These are phyloP conservation scores for Drosophila yakuba DNA, from an alignment of 1,140 invertebrate genomes.

Conservation along the genomic window DNA sequence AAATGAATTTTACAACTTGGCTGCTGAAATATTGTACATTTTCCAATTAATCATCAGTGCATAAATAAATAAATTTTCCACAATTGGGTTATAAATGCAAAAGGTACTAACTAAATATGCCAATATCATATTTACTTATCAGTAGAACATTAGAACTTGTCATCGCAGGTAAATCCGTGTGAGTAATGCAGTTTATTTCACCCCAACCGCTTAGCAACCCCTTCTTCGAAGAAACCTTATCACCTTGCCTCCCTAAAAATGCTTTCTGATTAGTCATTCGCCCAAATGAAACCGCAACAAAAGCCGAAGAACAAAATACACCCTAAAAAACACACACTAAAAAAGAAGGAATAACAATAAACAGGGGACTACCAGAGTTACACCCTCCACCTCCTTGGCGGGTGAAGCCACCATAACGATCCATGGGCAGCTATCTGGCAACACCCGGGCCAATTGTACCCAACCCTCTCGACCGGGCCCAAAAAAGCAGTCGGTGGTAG, in stretches of 20 bases:
- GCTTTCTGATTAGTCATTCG: conserved; percentile 43
- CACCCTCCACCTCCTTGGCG: conserved; percentile 20
- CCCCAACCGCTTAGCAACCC: conserved; percentile 22
- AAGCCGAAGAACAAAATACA: conserved; percentile 26
- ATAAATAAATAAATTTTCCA: too few relatives aligned
- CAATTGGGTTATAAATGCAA: too few relatives aligned
- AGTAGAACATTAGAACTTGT: not conserved
- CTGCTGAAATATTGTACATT: not conserved
- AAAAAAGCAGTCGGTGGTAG: conserved; percentile 48
- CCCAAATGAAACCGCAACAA: conserved; percentile 18
- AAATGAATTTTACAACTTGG: not conserved
- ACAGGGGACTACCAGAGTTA: conserved; percentile 49
- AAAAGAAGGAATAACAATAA: conserved; percentile 33
- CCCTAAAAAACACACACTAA: conserved; percentile 27
- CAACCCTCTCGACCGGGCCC: conserved; percentile 31
- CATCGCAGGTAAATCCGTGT: not conserved
- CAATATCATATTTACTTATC: not conserved
- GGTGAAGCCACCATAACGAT: conserved; percentile 7
- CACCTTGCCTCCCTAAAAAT: conserved; percentile 4
- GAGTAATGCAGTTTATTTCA: conserved; percentile 1
- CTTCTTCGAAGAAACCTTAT: conserved; percentile 32
- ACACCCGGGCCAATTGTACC: conserved; percentile 33
- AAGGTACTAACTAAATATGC: not conserved
- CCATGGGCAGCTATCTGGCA: conserved; percentile 42
- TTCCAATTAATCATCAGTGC: not conserved